A percentile compares a stretch with the other conserved stretches of the same genome.
phyloP scores from a whole-genome alignment of 2,797 vertebrate species.

The Spinibarbus caldwelli region DNA sequence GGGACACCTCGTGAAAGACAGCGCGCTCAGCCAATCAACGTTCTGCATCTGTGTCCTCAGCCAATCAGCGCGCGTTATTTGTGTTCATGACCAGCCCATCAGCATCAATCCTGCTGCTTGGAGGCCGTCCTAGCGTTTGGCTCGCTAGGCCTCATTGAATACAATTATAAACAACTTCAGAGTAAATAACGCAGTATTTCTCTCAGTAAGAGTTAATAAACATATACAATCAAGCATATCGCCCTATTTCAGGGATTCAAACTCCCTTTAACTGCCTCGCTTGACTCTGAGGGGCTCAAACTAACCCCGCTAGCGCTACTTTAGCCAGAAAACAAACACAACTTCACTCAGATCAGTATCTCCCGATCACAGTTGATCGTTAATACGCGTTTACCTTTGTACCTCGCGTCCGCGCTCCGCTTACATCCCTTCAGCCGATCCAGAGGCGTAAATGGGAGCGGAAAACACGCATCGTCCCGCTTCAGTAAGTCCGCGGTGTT shows the following conservation, averaged over 20 bases:
- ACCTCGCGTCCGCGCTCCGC: constrained; percentile 56
- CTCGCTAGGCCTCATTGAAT: constrained; percentile 78
- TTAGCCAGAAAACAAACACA: constrained; percentile 49
- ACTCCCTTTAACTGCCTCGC: neutral
- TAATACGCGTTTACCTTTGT: constrained; percentile 69
- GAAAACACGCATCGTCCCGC: constrained; percentile 69
- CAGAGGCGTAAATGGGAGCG: constrained; percentile 52
- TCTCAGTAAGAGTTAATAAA: neutral
- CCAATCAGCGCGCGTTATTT: constrained; percentile 61
- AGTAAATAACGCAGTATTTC: constrained; percentile 56
- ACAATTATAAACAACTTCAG: constrained; percentile 75
- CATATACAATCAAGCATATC: neutral
- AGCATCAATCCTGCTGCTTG: constrained; percentile 63
- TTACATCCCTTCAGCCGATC: constrained; percentile 66
- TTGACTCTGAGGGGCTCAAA: constrained; percentile 49
- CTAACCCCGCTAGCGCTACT: constrained; percentile 62
- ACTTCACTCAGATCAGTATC: constrained; percentile 47
- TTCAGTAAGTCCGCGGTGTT: too few relatives aligned
- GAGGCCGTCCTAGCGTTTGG: constrained; percentile 67
- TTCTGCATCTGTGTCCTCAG: neutral
- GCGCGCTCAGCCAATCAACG: constrained; percentile 64
- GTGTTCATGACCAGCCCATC: constrained; percentile 52
- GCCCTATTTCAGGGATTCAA: neutral
- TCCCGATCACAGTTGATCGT: neutral
- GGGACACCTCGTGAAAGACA: constrained; percentile 64